A percentile compares a stretch with the other conserved stretches of the same genome.
Conservation (phyloP, 30 jellyfish, hydroid and myxozoan genomes). For the Aurelia aurita complex sp. Pacific region DNA sequence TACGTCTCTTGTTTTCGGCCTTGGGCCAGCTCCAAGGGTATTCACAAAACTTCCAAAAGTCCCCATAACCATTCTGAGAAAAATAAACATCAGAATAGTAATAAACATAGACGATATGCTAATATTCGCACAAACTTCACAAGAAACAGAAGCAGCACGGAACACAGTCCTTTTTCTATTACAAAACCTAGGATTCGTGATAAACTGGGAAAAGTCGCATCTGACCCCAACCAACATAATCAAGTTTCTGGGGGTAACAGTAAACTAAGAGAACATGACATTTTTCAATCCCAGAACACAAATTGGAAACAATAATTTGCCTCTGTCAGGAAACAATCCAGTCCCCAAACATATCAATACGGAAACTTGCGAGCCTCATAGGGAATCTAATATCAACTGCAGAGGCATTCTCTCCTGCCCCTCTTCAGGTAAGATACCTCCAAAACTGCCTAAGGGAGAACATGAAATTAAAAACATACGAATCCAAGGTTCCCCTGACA, state of each 20-base stretch:
- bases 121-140: not conserved
- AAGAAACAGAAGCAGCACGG: slow-evolving; percentile 33
- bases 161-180: not conserved
- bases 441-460: slow-evolving; percentile 26
- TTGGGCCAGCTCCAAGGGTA: too few species aligned
- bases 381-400: slow-evolving; percentile 52
- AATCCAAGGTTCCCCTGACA: not conserved
- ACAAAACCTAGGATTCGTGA: not conserved
- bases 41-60: too few species aligned
- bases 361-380: slow-evolving; percentile 21
- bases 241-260: too few species aligned
- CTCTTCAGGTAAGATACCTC: not conserved
- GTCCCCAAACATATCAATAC: slow-evolving; percentile 5
- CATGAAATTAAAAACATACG: slow-evolving; percentile 13
- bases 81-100: not conserved
- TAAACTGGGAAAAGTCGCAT: too few species aligned
- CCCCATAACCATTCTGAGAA: too few species aligned
- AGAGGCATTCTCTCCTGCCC: slow-evolving; percentile 26
- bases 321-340: slow-evolving; percentile 38
- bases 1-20: not conserved
- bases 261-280: not conserved
- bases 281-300: not conserved
- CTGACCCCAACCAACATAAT: too few species aligned
- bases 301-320: not conserved
- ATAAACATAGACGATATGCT: slow-evolving; percentile 57